A percentile compares a stretch with the other conserved stretches of the same genome.
These are phyloP conservation scores for Borostomias antarcticus DNA, from an alignment of 2,797 vertebrate species.

Conservation along the genomic window DNA sequence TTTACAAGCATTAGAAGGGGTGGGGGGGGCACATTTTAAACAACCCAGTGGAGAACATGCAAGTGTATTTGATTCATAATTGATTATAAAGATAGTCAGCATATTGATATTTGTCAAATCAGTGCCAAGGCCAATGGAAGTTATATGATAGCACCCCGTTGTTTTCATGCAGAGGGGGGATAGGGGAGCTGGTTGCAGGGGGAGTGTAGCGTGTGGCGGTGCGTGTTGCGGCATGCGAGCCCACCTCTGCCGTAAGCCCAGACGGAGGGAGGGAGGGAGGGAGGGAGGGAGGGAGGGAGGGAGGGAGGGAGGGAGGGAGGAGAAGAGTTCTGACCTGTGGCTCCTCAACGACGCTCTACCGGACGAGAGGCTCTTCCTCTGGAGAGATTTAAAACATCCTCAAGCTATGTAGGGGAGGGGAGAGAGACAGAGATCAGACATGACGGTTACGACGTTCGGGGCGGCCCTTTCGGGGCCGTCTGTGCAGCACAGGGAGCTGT, in stretches of 20 bases:
- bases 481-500: conserved; percentile 4
- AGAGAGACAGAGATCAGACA: conserved; percentile 68
- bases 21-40: background rate
- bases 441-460: conserved; percentile 32
- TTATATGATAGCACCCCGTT: conserved; percentile 42
- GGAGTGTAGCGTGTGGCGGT: conserved; percentile 60
- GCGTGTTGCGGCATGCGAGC: conserved; percentile 65
- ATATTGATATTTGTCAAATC: no score
- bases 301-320: conserved; percentile 40
- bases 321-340: conserved; percentile 78
- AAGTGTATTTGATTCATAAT: conserved; percentile 4
- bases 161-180: conserved; percentile 59
- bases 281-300: conserved; percentile 48
- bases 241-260: background rate
- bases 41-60: conserved; percentile 32
- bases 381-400: conserved; percentile 81
- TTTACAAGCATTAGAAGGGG: background rate
- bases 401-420: conserved; percentile 68
- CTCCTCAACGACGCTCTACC: conserved; percentile 63
- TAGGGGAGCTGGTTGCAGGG: conserved; percentile 28
- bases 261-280: conserved; percentile 24
- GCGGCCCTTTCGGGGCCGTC: background rate
- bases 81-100: background rate
- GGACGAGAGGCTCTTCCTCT: conserved; percentile 76
- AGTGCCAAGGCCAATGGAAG: no score